Evolutionary conservation across 2,797 vertebrate genomes (phyloP).

Genomic region (Diplodus puntazzo): DNA sequence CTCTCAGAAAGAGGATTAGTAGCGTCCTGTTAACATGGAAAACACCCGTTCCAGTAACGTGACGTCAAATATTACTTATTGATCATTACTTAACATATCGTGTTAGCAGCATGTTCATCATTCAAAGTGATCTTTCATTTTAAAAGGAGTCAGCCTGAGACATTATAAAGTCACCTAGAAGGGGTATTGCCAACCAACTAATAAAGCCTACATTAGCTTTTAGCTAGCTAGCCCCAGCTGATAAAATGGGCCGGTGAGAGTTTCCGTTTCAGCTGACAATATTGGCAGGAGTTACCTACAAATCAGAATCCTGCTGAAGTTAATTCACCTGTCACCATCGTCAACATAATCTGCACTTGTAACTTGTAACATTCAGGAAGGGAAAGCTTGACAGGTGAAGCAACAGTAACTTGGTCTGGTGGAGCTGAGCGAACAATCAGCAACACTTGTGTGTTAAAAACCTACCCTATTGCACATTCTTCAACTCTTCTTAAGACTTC

Average conservation of each 20-base stretch:
- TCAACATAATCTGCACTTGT: neutral
- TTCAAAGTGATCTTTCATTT: no score
- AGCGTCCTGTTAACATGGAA: no score
- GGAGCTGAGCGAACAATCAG: neutral
- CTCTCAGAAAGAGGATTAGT: no score
- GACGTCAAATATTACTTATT: no score
- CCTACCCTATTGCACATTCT: neutral
- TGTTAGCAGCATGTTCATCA: no score
- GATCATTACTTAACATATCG: no score
- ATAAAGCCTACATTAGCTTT: neutral
- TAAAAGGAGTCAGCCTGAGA: no score
- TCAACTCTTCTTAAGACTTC: neutral
- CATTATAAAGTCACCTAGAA: neutral
- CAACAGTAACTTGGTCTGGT: neutral
- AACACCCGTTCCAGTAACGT: no score
- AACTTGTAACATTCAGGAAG: neutral
- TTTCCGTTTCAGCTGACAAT: no score
- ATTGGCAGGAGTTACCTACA: no score
- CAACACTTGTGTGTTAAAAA: neutral
- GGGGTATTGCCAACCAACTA: neutral
- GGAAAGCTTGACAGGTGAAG: neutral
- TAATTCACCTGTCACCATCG: neutral
- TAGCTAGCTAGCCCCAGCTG: neutral
- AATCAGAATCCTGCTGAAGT: no score
- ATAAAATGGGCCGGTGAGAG: neutral